A percentile compares a stretch with the other conserved stretches of the same genome.
phyloP scores from a whole-genome alignment of 92 coral and sea anemone species.

The Paramuricea clavata region DNA sequence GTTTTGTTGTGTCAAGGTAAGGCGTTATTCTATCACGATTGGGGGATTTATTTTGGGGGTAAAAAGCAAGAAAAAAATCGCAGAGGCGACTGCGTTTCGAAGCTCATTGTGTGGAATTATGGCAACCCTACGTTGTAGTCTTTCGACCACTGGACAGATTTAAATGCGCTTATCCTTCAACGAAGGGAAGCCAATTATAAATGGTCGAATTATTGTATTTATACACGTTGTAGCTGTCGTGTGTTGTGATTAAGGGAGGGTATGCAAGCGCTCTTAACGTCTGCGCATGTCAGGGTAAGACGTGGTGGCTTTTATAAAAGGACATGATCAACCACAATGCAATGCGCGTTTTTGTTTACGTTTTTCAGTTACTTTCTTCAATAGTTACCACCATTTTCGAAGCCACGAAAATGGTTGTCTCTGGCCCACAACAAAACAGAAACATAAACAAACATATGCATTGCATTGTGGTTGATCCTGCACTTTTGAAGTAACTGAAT shows the following conservation, averaged over 20 bases:
- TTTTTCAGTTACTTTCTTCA: too few species aligned
- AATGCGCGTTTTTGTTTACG: too few species aligned
- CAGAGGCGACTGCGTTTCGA: constrained; percentile 90
- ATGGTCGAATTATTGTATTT: neutral
- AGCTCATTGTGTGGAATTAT: constrained; percentile 75
- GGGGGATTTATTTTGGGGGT: neutral
- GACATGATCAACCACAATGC: too few species aligned
- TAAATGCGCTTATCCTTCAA: constrained; percentile 96
- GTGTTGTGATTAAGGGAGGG: neutral
- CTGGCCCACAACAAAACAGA: too few species aligned
- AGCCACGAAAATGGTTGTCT: too few species aligned
- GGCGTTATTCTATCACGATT: neutral
- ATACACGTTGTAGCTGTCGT: neutral
- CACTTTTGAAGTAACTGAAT: too few species aligned
- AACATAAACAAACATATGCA: too few species aligned
- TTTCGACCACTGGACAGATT: constrained; percentile 83
- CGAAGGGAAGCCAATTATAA: constrained; percentile 73
- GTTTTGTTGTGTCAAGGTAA: constrained; percentile 96
- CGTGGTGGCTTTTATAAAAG: too few species aligned
- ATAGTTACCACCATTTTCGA: too few species aligned
- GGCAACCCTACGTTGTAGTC: constrained; percentile 84
- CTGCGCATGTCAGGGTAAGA: neutral
- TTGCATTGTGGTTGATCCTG: too few species aligned
- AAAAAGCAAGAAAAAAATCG: constrained; percentile 20
- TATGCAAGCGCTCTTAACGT: too few species aligned